These are phyloP conservation scores for Phoenicopterus ruber DNA, from an alignment of 2,113 vertebrate species.

Conservation along the genomic window DNA sequence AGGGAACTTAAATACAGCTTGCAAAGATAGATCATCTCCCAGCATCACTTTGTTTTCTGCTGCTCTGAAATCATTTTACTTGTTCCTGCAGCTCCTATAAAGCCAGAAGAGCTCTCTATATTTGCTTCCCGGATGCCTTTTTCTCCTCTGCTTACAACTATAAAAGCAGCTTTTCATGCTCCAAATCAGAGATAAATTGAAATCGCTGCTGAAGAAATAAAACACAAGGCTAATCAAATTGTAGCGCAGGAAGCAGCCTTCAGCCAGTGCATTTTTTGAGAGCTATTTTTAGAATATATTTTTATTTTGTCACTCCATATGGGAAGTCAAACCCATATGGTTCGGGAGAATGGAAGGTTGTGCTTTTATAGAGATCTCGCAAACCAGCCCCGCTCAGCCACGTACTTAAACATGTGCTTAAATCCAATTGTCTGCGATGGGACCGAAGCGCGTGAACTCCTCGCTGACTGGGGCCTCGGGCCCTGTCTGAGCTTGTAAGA, in stretches of 20 bases:
- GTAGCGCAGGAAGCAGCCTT: constrained; percentile 34
- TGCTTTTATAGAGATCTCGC: neutral
- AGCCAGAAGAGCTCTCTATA: constrained; percentile 1
- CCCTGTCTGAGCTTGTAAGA: neutral
- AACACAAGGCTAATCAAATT: constrained; percentile 28
- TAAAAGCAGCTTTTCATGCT: constrained; percentile 42
- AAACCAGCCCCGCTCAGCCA: neutral
- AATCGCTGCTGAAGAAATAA: constrained; percentile 18
- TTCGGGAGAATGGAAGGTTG: constrained; percentile 31
- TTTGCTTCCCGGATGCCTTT: neutral
- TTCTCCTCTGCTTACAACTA: neutral
- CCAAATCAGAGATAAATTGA: constrained; percentile 34
- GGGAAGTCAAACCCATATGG: constrained; percentile 54
- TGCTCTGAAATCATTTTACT: neutral
- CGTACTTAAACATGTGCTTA: neutral
- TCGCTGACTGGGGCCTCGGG: neutral
- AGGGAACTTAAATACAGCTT: neutral
- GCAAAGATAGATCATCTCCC: neutral
- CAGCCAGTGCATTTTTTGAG: constrained; percentile 31
- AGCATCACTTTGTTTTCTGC: neutral
- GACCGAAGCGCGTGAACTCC: neutral
- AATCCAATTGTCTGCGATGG: neutral
- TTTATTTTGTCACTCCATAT: constrained; percentile 61
- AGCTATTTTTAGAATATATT: constrained; percentile 44
- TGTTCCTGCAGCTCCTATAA: constrained; percentile 17